Evolutionary conservation across 2,113 vertebrate species (phyloP).

Genomic region (Meriones unguiculatus): DNA sequence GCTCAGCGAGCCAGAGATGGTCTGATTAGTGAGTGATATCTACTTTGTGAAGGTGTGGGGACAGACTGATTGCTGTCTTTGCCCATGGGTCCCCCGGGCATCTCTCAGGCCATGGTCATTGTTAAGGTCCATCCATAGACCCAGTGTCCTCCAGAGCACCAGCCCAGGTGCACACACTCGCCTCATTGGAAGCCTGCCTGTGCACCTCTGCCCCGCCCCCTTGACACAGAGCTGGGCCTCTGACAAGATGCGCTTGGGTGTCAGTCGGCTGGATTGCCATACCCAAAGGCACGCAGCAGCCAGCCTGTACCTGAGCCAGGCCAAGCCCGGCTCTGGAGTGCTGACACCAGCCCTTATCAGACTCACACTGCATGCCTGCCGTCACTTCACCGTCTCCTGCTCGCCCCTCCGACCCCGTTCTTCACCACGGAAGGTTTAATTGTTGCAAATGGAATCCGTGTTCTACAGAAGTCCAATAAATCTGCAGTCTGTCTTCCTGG

Average conservation of each 20-base stretch:
- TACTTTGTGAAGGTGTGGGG: background rate
- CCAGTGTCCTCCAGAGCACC: background rate
- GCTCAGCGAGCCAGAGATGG: background rate
- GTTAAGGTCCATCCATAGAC: background rate
- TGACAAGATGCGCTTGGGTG: background rate
- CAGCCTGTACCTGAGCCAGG: background rate
- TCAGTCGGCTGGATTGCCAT: background rate
- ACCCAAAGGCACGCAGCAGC: background rate
- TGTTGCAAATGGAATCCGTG: constrained; percentile 95
- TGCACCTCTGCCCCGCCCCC: background rate
- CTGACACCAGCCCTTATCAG: constrained; percentile 58
- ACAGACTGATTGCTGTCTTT: background rate
- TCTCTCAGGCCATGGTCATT: background rate
- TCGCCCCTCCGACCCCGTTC: constrained; percentile 85
- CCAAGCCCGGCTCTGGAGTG: background rate
- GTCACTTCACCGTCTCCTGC: constrained; percentile 81
- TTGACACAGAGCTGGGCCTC: background rate
- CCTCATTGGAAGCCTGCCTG: background rate
- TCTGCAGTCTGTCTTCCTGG: constrained; percentile 90
- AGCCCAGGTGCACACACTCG: background rate
- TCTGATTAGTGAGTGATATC: background rate
- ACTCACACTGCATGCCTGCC: constrained; percentile 81
- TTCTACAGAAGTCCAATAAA: constrained; percentile 95
- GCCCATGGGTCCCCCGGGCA: background rate
- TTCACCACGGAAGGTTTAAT: constrained; percentile 90